Base-by-base conservation (phyloP, 1,140 invertebrate species). In the Colletes latitarsis region DNA sequence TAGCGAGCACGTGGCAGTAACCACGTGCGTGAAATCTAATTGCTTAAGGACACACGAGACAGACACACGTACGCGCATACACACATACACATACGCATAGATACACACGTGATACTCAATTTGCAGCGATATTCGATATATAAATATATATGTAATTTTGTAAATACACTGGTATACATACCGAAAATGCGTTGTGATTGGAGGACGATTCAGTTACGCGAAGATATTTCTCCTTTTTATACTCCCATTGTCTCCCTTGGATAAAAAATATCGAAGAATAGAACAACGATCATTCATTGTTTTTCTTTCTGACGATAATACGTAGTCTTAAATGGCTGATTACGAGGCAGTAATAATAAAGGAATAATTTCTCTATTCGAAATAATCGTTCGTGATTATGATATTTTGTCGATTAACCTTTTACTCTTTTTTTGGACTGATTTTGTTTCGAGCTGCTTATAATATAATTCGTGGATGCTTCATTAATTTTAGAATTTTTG, bases 91-190 rank as follows among this genome's bases (percentile, higher is more conserved):
- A 43, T 49, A 17, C 53, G 69, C 49, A 70, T 19, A 77, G 2
- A 81, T 9, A 49, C 41, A 66, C 49, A 43, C 49, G 63, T 53
- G 77, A 71, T 46, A 67, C 21, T 30, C 63, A 19, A 73, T 79
- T 79, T 58, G 77, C 78, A 84, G 77, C 78, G 83, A 68, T 72
- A 85, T 58, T 73, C 69, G 73, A 78, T 72, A 78, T 64, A 60
- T 74, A 69, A 68, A 78, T 71, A 78, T 63, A 60, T 74, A 69
- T 81, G 82, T 87, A 77, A 86, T 78, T 87, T 86, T 87, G 84
- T 86, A 86, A 86, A 86, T 86, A 82, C 58, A 74, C 68, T 49
- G 80, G 64, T 63, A 63, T 77, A 77, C 82, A 76, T 77, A 78
- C 46, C 64, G 78, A 21, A 64, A 39, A 41, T 52, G 77, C 70